Evolutionary conservation across 2,797 vertebrate genomes (phyloP), one percentile per base, ranked within the genome.

Genomic region (Tenualosa ilisha): DNA sequence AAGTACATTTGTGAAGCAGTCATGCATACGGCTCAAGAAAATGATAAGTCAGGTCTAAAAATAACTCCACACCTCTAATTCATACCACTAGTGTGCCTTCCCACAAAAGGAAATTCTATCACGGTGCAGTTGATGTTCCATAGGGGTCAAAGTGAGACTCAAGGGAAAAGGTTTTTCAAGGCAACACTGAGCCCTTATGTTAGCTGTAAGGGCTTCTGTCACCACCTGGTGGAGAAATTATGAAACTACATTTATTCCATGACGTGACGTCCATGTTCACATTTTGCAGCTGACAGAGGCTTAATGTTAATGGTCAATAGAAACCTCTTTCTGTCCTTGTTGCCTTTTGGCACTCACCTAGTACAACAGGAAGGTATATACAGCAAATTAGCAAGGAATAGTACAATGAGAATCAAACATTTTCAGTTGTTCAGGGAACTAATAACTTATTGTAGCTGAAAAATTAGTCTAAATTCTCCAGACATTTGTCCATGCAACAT

Each of bases 1-100:
- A 31, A 40, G 65, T 9, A 37, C 65, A 26, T 65, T 24, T 12
- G 2, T 63, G 22, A 22, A 63, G n/a, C n/a, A 63, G 59, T 65
- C 20, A 56, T 56, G 5, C 54, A 22, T 56, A 5, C 20, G 22
- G 31, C 26, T 65, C 11, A 65, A 65, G 26, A 11, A 26, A 65
- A 65, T 65, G n/a, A 65, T 65, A 72, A 72, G 11, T 12, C 31
- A 72, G 65, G 12, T 72, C 65, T 72, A 40, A 72, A 72, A 72
- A 72, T 72, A 72, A 37, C 65, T 37, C 3, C 65, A 37, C 26
- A 37, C 13, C 3, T 4, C 31, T 13, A 15, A 72, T 15, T 72
- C 3, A 26, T 72, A 40, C 37, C 26, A 13, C 5, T 4, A 6
- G 37, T 40, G 26, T 31, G 5, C 65, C 65, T 15, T 68, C 11